Percentiles rank a stretch among this genome's conserved stretches.
Evolutionary conservation across 1,140 invertebrate genomes (phyloP).

Genomic region (Prorops nasuta): DNA sequence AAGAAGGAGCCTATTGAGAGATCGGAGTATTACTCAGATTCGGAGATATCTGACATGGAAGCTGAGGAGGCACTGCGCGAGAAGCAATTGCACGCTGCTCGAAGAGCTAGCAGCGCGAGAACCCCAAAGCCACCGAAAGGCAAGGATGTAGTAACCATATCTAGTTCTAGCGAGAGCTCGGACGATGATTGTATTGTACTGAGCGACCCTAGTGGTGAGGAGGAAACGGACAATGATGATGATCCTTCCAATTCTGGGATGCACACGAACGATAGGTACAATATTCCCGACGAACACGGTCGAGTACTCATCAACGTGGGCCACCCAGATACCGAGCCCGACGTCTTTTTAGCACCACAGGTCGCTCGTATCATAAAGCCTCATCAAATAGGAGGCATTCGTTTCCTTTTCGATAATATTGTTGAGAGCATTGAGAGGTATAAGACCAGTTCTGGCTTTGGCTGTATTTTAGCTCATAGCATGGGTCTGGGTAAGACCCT

Average conservation of each 20-base stretch:
- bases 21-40: conserved; percentile 49
- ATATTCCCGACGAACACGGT: conserved; percentile 88
- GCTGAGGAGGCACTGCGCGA: conserved; percentile 41
- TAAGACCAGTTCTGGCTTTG: conserved; percentile 89
- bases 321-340: conserved; percentile 89
- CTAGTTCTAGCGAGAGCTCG: conserved; percentile 63
- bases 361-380: conserved; percentile 92
- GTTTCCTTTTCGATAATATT: conserved; percentile 95
- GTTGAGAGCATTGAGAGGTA: conserved; percentile 88
- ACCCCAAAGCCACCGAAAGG: conserved; percentile 47
- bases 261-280: conserved; percentile 89
- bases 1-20: conserved; percentile 50
- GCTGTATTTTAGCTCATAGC: conserved; percentile 96
- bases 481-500: conserved; percentile 99
- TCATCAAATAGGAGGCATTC: conserved; percentile 94
- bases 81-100: conserved; percentile 40
- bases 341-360: conserved; percentile 91
- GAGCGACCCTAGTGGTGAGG: conserved; percentile 66
- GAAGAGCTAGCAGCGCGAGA: conserved; percentile 43
- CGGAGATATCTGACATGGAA: conserved; percentile 49
- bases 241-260: conserved; percentile 70
- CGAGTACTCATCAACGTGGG: conserved; percentile 93
- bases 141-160: conserved; percentile 64
- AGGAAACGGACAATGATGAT: conserved; percentile 63
- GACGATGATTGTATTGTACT: conserved; percentile 82